phyloP scores from a whole-genome alignment of 2,888 invertebrate genomes.

The Tenthredo amoena region DNA sequence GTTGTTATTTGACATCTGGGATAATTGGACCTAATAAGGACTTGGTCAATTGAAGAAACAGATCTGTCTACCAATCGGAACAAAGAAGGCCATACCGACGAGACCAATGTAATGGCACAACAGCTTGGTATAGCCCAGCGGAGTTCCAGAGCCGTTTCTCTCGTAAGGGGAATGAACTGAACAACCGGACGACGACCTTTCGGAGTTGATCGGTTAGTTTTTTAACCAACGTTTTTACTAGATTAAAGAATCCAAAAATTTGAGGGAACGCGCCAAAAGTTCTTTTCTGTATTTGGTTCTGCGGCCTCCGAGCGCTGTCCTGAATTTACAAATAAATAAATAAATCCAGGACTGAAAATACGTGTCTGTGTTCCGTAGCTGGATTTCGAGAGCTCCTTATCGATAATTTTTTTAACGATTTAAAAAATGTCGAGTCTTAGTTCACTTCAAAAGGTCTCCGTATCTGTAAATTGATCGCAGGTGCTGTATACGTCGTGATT shows the following conservation, averaged over 20 bases:
- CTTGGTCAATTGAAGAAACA: conserved; percentile 37
- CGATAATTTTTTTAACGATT: neutral
- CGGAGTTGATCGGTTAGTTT: conserved; percentile 39
- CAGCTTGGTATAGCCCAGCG: neutral
- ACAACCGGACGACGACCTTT: conserved; percentile 50
- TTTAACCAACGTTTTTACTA: conserved; percentile 11
- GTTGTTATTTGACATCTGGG: conserved; percentile 35
- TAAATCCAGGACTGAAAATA: neutral
- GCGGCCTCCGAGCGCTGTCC: neutral
- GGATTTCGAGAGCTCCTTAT: neutral
- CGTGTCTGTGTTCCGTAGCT: neutral
- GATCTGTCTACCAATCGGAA: conserved; percentile 44
- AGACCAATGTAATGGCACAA: conserved; percentile 21
- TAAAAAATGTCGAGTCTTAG: neutral
- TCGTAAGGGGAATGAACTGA: conserved; percentile 44
- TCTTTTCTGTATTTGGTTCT: neutral
- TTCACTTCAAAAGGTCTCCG: neutral
- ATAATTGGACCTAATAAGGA: conserved; percentile 35
- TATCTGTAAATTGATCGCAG: neutral
- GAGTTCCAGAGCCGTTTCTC: conserved; percentile 27
- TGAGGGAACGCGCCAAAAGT: neutral
- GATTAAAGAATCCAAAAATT: neutral
- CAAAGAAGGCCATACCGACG: conserved; percentile 2
- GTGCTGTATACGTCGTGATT: neutral
- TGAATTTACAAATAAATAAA: neutral